Evolutionary conservation across 2,888 invertebrate genomes (phyloP), one percentile per base, ranked within the genome.

Genomic region (Brachyptera putata): DNA sequence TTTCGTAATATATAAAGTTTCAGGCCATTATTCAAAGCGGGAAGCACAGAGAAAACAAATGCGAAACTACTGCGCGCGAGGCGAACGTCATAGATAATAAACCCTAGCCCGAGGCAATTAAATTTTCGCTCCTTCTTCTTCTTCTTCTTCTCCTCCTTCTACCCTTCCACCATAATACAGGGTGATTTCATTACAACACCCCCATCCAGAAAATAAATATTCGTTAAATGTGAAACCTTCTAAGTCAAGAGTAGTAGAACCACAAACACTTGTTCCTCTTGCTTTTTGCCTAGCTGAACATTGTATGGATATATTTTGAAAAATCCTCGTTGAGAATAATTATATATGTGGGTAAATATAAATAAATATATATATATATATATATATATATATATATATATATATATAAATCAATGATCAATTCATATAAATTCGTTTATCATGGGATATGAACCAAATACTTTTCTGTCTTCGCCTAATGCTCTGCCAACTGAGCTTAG

Each of bases 51-150:
- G 53, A 53, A 53, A 53, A 53, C 53, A 53, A 53, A 53, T 53
- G 53, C 53, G 34, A 34, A 36, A 36, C 50, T n/a, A 30, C 50
- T 30, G n/a, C 50, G 50, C 50, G n/a, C 50, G 50, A 26, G 14
- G 30, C 30, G 22, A 46, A 53, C 63, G 60, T 61, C 63, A 61
- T 63, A 56, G 57, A 61, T 61, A 61, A 62, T 62, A 61, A 62
- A 64, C 62, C 59, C 34, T 53, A 34, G 61, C 59, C 62, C 48
- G 56, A 59, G 62, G 61, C 64, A 63, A 64, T 64, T 63, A 61
- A 59, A 64, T 63, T 64, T 64, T 61, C 61, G 48, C 50, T 49
- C 41, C 41, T 61, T 58, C 57, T 61, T 60, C 57, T 60, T 41
- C 56, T 39, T 25, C 62, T 25, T 26, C 53, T 36, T 21, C 50